Conservation (phyloP, 2,797 vertebrate genomes). For the Leptoclinus maculatus region DNA sequence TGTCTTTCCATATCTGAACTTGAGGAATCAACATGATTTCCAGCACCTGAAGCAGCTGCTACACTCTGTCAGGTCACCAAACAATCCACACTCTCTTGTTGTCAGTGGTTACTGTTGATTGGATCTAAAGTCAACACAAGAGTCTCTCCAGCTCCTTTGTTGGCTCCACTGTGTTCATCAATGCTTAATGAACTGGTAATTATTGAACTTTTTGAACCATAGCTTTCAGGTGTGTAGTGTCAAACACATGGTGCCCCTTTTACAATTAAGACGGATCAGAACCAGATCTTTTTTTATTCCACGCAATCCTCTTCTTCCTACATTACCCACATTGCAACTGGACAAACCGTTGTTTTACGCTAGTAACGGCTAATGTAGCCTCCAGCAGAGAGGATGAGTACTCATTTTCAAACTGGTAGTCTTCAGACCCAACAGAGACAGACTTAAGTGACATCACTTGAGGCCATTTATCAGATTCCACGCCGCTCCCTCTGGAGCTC, state of each 20-base stretch:
- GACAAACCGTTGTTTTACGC: background rate
- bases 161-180: background rate
- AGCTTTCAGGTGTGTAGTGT: background rate
- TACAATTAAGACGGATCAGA: background rate
- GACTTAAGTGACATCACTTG: conserved; percentile 3
- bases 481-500: background rate
- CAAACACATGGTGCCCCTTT: background rate
- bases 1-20: background rate
- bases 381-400: background rate
- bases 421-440: background rate
- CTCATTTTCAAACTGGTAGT: background rate
- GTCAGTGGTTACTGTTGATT: background rate
- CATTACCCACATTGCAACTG: background rate
- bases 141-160: background rate
- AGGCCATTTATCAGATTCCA: background rate
- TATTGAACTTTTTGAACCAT: background rate
- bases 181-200: background rate
- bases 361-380: background rate
- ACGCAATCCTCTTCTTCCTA: background rate
- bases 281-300: background rate
- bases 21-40: background rate
- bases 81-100: too few species aligned
- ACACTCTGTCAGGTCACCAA: too few species aligned
- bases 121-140: background rate
- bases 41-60: too few species aligned